A percentile compares a stretch with the other conserved stretches of the same genome.
Evolutionary conservation across 2,113 vertebrate species (phyloP).

Genomic region (Psilopogon haemacephalus): DNA sequence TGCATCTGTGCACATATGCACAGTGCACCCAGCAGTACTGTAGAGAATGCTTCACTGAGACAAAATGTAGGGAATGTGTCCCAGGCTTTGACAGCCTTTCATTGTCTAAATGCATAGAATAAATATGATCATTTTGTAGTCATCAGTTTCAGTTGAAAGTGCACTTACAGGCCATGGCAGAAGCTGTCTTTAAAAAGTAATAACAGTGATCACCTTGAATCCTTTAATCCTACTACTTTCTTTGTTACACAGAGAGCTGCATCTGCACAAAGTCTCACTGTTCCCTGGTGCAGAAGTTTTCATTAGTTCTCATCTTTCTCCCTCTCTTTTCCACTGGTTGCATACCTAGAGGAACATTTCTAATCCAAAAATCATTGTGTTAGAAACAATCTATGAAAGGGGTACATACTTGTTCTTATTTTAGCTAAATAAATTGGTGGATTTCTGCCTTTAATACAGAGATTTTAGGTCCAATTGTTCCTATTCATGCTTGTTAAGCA

Average conservation of each 20-base stretch:
- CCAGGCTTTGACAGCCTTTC: background rate
- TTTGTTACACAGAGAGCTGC: background rate
- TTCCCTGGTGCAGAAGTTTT: background rate
- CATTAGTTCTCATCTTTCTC: background rate
- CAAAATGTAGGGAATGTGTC: background rate
- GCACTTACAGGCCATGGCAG: background rate
- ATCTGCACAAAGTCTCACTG: background rate
- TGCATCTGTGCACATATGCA: accelerated
- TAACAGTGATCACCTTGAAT: background rate
- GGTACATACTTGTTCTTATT: background rate
- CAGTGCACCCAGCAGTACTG: background rate
- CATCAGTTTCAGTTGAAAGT: background rate
- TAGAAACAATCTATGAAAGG: background rate
- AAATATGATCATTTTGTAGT: background rate
- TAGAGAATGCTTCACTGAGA: background rate
- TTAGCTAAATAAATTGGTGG: background rate
- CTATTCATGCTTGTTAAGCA: background rate
- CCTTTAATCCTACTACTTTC: background rate
- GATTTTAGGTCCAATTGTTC: background rate
- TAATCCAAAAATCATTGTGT: background rate
- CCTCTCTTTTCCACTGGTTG: background rate
- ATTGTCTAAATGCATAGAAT: background rate
- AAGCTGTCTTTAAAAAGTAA: background rate
- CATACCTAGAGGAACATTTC: background rate
- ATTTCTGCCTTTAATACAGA: background rate